phyloP scores from a whole-genome alignment of 2,797 vertebrate species.

The Oryzias dopingdopingensis region DNA sequence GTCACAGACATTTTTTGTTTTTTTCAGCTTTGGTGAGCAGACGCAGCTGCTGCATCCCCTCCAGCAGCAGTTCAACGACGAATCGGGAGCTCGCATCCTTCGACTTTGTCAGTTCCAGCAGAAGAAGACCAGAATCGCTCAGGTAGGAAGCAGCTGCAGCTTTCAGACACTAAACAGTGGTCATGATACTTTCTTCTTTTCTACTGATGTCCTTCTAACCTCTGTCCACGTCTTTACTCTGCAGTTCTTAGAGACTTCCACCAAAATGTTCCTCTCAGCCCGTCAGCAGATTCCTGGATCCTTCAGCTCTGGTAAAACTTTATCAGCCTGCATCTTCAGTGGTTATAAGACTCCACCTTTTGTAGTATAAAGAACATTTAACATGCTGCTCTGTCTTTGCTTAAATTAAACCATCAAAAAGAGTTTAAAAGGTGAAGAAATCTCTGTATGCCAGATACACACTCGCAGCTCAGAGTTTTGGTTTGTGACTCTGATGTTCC shows the following conservation, averaged over 20 bases:
- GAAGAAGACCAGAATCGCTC: constrained; percentile 96
- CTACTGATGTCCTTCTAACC: background rate
- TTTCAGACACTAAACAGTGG: background rate
- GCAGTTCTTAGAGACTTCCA: constrained; percentile 91
- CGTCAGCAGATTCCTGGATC: constrained; percentile 80
- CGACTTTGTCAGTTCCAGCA: constrained; percentile 95
- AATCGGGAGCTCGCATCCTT: constrained; percentile 88
- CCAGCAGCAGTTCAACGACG: constrained; percentile 91
- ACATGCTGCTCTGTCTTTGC: too few relatives aligned
- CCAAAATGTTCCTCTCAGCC: constrained; percentile 87
- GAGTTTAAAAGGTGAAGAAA: too few relatives aligned
- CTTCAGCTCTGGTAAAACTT: constrained; percentile 77
- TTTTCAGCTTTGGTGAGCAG: constrained; percentile 90
- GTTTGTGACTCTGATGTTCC: constrained; percentile 8
- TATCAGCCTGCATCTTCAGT: too few relatives aligned
- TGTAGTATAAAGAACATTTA: too few relatives aligned
- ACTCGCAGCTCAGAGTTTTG: too few relatives aligned
- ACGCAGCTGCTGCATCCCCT: constrained; percentile 94
- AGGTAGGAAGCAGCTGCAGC: constrained; percentile 69
- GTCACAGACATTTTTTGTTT: too few relatives aligned
- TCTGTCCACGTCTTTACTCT: constrained; percentile 20
- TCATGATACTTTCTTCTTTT: background rate
- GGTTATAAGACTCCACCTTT: too few relatives aligned
- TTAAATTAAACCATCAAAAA: too few relatives aligned
- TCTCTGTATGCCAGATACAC: too few relatives aligned